A percentile compares a stretch with the other conserved stretches of the same genome.
These are phyloP conservation scores for Actinia equina DNA, from an alignment of 64 coral and sea anemone species.

Conservation along the genomic window DNA sequence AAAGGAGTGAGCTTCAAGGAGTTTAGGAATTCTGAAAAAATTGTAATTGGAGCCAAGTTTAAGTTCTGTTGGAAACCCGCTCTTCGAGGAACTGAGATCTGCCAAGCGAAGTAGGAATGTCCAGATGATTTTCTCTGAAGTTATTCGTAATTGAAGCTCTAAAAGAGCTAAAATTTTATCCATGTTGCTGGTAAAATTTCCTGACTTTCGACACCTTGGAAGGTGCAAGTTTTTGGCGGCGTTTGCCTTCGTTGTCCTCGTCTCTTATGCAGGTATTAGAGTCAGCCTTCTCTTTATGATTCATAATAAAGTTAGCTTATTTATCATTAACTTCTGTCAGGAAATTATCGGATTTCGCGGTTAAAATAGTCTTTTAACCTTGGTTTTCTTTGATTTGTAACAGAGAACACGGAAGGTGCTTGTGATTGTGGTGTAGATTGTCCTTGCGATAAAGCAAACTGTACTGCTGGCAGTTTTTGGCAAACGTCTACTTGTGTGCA, in stretches of 20 bases:
- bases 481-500: conserved; percentile 61
- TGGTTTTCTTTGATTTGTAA: conserved; percentile 18
- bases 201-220: conserved; percentile 20
- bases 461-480: conserved; percentile 83
- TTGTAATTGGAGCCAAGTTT: background rate
- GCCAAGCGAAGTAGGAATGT: conserved; percentile 7
- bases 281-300: background rate
- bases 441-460: conserved; percentile 70
- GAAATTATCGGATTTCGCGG: conserved; percentile 21
- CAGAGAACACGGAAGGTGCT: conserved; percentile 39
- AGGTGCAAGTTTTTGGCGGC: background rate
- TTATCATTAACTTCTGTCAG: background rate
- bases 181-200: background rate
- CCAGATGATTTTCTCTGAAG: background rate
- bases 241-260: conserved; percentile 24
- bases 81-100: conserved; percentile 22
- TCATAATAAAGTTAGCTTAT: background rate
- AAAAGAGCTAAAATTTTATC: background rate
- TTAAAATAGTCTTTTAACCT: conserved; percentile 16
- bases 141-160: conserved; percentile 9
- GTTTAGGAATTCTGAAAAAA: background rate
- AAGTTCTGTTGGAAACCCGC: conserved; percentile 11
- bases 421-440: conserved; percentile 89
- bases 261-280: conserved; percentile 18
- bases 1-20: background rate